A percentile compares a stretch with the other conserved stretches of the same genome.
Conservation (phyloP, 2,113 vertebrate genomes). For the Ptilorrhoa leucosticta region DNA sequence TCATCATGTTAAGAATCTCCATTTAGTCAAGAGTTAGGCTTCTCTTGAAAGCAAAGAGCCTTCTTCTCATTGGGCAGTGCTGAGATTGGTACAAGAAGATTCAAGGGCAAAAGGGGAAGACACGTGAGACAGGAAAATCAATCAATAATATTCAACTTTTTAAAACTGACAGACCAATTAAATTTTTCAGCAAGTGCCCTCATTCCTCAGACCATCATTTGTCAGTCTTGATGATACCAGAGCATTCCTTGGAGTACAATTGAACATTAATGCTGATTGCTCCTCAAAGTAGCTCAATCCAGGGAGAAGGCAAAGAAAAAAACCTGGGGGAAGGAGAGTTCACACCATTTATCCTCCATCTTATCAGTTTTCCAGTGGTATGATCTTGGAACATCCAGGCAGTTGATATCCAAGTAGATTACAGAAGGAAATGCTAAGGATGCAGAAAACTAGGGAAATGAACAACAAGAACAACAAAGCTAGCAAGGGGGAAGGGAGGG, state of each 20-base stretch:
- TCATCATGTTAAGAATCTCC: background rate
- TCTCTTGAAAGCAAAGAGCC: background rate
- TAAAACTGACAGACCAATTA: slow-evolving; percentile 24
- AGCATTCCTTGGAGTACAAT: slow-evolving; percentile 57
- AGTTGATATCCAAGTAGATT: slow-evolving; percentile 35
- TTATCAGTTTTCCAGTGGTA: background rate
- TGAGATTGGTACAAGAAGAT: background rate
- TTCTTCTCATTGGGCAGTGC: background rate
- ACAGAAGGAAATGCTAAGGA: slow-evolving; percentile 42
- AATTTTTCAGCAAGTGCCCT: slow-evolving; percentile 37
- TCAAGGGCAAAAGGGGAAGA: background rate
- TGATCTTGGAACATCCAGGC: background rate
- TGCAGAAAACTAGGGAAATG: background rate
- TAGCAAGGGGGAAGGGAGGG: background rate
- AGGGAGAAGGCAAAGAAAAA: slow-evolving; percentile 12
- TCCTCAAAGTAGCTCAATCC: slow-evolving; percentile 36
- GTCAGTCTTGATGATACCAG: slow-evolving; percentile 37
- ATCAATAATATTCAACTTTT: slow-evolving; percentile 23
- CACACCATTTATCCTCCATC: background rate
- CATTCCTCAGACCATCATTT: slow-evolving; percentile 29
- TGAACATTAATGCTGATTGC: slow-evolving; percentile 45
- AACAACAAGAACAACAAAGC: slow-evolving; percentile 2
- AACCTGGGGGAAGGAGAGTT: background rate
- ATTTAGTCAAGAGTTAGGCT: background rate
- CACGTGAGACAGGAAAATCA: background rate